Evolutionary conservation across 2,113 vertebrate species (phyloP), one percentile per base, ranked within the genome.

Genomic region (Gadus chalcogrammus): DNA sequence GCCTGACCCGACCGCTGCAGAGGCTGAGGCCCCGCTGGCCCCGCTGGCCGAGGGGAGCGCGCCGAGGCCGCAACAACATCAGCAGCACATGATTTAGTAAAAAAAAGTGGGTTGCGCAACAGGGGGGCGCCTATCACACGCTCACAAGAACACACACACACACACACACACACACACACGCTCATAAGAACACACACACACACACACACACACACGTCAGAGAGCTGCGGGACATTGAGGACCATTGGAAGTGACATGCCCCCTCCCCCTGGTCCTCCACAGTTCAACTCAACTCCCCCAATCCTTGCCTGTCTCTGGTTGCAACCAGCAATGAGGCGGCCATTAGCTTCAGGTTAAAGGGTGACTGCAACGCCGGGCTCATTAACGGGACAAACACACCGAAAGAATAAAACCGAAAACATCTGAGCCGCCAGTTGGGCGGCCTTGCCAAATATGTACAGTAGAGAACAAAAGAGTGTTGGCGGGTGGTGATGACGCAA

Each of bases 201-300:
- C 62, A 20, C 20, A 20, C 20, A 20, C n/a, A n/a, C n/a, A n/a
- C n/a, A n/a, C n/a, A n/a, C n/a, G n/a, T n/a, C 20, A 55, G 35
- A 52, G n/a, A 48, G 62, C 31, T 0, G 52, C 16, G 42, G 64
- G 61, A 24, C 27, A 58, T 4, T 18, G 74, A 70, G 61, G 56
- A 28, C 62, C 42, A 81, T 70, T 20, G 16, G 58, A 56, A 70
- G 59, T 63, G 80, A 81, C 76, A 77, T 48, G 53, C 71, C 9
- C 24, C 73, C 74, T 11, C 62, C 67, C 67, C 79, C 35, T 28
- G 60, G 69, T 64, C 31, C 62, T 53, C 11, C 56, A 16, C 16
- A 52, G 55, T 13, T 17, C 63, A 64, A 66, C 65, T 59, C 72
- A 16, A 65, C 60, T 75, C 72, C 52, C 61, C 65, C 74, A 61